Base-by-base conservation (phyloP, 2,888 invertebrate species). In the Platycnemis pennipes region DNA sequence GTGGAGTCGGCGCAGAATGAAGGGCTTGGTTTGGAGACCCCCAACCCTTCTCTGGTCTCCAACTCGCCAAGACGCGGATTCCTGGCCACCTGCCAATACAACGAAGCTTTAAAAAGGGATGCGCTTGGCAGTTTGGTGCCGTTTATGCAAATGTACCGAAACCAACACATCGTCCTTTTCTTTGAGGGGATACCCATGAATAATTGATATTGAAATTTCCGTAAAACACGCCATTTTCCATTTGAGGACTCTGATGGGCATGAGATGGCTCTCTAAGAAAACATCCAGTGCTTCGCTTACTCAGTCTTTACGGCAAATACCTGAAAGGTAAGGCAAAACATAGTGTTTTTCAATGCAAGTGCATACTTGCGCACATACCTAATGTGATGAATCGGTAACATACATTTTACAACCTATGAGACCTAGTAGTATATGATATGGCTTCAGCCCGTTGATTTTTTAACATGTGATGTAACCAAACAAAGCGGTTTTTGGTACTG, bases 201-300 rank as follows among this genome's bases (percentile, higher is more conserved):
- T 91, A 91, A 91, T 63, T 91, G 91, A 91, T 91, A 91, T 91
- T 91, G 63, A 56, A 91, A 44, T 63, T 91, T 69, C 26, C 91
- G 44, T 22, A n/a, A 69, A 88, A 49, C 1, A 31, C 88, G 13
- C 49, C n/a, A n/a, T n/a, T 77, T n/a, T 77, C 37, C 45, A 45
- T 88, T 88, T 46, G 26, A 31, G 7, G 31, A 13, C n/a, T 0
- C 2, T 8, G 49, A 49, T 3, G 88, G 31, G 5, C 77, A 45
- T 46, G n/a, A n/a, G n/a, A n/a, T 8, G n/a, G 31, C 11, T 8
- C 31, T 22, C n/a, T 22, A 49, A 26, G 49, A 26, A 49, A 45
- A 88, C n/a, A n/a, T n/a, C n/a, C n/a, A n/a, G n/a, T n/a, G n/a
- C n/a, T n/a, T 7, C 1, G n/a, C n/a, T n/a, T n/a, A n/a, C n/a